Evolutionary conservation across 2,888 invertebrate genomes (phyloP).

Genomic region (Dorcus parallelipipedus): DNA sequence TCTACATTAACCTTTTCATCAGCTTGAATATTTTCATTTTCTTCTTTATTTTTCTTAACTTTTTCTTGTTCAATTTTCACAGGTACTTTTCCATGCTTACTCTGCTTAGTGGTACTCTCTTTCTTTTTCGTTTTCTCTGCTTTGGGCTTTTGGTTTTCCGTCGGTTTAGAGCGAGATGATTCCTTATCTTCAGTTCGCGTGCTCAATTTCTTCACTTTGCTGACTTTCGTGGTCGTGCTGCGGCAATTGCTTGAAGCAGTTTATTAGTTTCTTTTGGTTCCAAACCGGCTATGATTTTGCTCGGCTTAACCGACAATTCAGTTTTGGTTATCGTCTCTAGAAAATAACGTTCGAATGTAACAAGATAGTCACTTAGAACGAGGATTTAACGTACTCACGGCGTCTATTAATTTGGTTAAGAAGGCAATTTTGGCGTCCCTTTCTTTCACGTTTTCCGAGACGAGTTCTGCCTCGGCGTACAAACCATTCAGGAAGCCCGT

Average conservation of each 20-base stretch:
- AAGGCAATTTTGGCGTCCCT: conserved; percentile 87
- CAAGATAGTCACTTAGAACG: conserved; percentile 7
- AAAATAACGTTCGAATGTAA: conserved; percentile 1
- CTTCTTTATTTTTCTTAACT: not conserved
- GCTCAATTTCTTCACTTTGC: conserved; percentile 24
- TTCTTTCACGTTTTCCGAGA: conserved; percentile 85
- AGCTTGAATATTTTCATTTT: not conserved
- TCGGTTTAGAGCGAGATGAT: conserved; percentile 29
- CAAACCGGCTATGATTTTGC: conserved; percentile 94
- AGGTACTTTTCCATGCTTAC: conserved; percentile 6
- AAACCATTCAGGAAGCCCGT: conserved; percentile 88
- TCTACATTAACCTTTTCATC: not conserved
- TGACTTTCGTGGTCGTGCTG: conserved; percentile 45
- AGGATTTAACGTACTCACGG: conserved; percentile 58
- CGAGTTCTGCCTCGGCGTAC: conserved; percentile 76
- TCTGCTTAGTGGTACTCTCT: conserved; percentile 9
- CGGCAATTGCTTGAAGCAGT: conserved; percentile 79
- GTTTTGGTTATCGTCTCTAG: conserved; percentile 59
- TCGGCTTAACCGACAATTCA: conserved; percentile 70
- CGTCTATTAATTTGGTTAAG: conserved; percentile 78
- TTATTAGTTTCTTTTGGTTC: conserved; percentile 94
- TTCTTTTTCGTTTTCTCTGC: conserved; percentile 19
- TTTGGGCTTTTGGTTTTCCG: conserved; percentile 24
- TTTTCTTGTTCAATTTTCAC: conserved; percentile 13
- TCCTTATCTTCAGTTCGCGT: conserved; percentile 24